Conservation (phyloP, 2,797 vertebrate species). For the Melanotaenia nigrans region DNA sequence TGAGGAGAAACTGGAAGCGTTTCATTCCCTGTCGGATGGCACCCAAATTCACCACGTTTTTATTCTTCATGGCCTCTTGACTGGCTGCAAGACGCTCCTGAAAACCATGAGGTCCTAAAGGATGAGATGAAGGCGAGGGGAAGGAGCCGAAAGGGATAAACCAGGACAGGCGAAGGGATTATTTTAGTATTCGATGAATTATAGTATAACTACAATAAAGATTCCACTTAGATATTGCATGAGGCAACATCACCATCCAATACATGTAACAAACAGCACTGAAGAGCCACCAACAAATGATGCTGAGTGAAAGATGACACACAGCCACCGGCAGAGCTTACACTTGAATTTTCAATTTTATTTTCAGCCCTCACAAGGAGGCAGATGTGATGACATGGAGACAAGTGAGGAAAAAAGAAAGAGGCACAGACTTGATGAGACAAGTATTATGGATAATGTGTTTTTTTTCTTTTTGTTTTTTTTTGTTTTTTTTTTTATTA, state of each 20-base stretch:
- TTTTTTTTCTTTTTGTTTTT: background rate
- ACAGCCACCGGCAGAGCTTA: constrained; percentile 58
- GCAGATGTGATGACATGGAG: background rate
- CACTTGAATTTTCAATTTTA: constrained; percentile 49
- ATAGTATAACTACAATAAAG: constrained; percentile 2
- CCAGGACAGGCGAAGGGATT: constrained; percentile 16
- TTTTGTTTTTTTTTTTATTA: background rate
- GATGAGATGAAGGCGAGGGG: constrained; percentile 38
- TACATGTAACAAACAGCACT: constrained; percentile 52
- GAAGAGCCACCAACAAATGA: constrained; percentile 58
- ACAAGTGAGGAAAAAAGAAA: background rate
- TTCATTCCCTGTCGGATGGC: constrained; percentile 99
- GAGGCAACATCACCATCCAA: constrained; percentile 56
- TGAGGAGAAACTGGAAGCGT: constrained; percentile 97
- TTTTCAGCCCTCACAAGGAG: background rate
- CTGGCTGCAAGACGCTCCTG: constrained; percentile 92
- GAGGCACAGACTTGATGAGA: background rate
- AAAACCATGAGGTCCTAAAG: constrained; percentile 92
- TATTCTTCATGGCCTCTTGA: constrained; percentile 95
- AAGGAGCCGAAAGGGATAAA: constrained; percentile 5
- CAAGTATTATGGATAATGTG: background rate
- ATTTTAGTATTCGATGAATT: background rate
- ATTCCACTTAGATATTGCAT: constrained; percentile 28
- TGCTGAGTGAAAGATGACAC: constrained; percentile 66
- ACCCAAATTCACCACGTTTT: constrained; percentile 95